These are phyloP conservation scores for Saguinus imperator DNA, from an alignment of 2,113 vertebrate species.

Conservation along the genomic window DNA sequence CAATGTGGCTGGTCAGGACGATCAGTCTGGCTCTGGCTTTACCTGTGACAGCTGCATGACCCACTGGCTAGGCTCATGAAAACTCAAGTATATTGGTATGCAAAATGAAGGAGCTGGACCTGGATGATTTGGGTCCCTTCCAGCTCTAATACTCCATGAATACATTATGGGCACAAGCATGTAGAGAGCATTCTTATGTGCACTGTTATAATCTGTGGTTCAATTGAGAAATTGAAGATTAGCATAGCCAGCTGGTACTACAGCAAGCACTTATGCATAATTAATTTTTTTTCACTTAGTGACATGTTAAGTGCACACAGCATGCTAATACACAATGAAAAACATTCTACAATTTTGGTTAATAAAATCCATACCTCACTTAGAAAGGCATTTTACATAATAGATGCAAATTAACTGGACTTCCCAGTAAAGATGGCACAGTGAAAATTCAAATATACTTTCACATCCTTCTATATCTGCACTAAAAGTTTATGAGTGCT, in stretches of 20 bases:
- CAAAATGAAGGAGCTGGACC: not conserved
- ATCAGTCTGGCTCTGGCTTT: not conserved
- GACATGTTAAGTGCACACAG: slow-evolving; percentile 42
- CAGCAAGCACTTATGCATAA: slow-evolving; percentile 61
- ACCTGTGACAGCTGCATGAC: not conserved
- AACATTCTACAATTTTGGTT: slow-evolving; percentile 32
- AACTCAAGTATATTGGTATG: not conserved
- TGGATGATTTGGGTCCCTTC: not conserved
- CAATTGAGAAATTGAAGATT: slow-evolving; percentile 61
- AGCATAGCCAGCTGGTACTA: slow-evolving; percentile 42
- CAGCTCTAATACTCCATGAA: not conserved
- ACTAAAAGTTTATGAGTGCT: not conserved
- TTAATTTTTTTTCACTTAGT: slow-evolving; percentile 65
- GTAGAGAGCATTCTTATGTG: not conserved
- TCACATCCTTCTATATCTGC: not conserved
- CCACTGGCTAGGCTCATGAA: not conserved
- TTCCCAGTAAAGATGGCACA: not conserved
- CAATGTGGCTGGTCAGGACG: not conserved
- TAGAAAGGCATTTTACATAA: not conserved
- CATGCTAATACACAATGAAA: slow-evolving; percentile 17
- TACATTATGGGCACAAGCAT: not conserved
- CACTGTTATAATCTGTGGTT: not conserved
- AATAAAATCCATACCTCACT: not conserved
- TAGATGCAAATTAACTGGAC: not conserved
- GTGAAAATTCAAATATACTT: not conserved